These are phyloP conservation scores for Tenthredo notha DNA, from an alignment of 2,888 invertebrate species.

Conservation along the genomic window DNA sequence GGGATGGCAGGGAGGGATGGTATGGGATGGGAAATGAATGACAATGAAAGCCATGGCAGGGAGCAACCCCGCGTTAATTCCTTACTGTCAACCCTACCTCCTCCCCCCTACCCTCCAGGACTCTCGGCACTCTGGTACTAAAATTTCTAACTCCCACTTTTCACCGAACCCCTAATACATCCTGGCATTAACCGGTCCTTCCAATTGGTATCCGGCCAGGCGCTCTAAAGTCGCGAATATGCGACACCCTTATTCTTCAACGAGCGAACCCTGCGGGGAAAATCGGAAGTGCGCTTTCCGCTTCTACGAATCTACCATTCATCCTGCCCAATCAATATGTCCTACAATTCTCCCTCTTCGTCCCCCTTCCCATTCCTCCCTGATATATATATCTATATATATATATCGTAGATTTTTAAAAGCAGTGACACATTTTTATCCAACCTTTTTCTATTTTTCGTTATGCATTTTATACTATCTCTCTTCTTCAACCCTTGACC, in stretches of 20 bases:
- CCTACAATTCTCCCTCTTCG: neutral
- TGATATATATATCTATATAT: no score
- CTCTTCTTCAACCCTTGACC: slow-evolving; percentile 57
- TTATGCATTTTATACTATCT: slow-evolving; percentile 55
- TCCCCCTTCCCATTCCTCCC: neutral
- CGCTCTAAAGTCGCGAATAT: slow-evolving; percentile 68
- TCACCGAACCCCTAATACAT: slow-evolving; percentile 40
- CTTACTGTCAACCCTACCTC: slow-evolving; percentile 59
- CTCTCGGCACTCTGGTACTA: neutral
- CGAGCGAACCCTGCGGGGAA: neutral
- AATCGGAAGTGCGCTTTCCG: slow-evolving; percentile 48
- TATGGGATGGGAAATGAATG: slow-evolving; percentile 38
- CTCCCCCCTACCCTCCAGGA: no score
- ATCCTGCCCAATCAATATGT: slow-evolving; percentile 50
- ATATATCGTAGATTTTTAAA: neutral
- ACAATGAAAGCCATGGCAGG: slow-evolving; percentile 54
- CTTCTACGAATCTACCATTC: slow-evolving; percentile 23
- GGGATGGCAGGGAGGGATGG: neutral
- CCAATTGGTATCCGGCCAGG: slow-evolving; percentile 74
- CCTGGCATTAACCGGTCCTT: slow-evolving; percentile 69
- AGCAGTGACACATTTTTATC: neutral
- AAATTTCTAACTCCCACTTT: neutral
- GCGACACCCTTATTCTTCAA: slow-evolving; percentile 56
- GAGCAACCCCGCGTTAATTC: slow-evolving; percentile 73
- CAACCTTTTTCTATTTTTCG: slow-evolving; percentile 9